Base-by-base conservation (phyloP, 30 jellyfish, hydroid and myxozoan genomes). In the Hydractinia echinata region DNA sequence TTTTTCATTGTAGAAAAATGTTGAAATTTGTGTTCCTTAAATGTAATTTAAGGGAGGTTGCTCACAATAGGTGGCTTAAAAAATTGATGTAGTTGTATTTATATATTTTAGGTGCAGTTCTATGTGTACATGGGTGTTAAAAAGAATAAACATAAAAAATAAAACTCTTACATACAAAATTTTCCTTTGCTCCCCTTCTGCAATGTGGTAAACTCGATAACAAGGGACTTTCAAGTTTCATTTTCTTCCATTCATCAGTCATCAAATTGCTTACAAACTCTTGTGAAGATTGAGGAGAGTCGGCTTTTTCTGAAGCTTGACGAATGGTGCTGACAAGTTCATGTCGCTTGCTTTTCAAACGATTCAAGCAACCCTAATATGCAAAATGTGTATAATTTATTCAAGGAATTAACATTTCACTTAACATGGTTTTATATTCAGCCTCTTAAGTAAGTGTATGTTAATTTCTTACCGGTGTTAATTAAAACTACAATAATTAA, bases 221-320 rank as follows among this genome's bases (percentile, higher is more conserved):
- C 30, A 51, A 55, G 30, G 85, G 85, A 77, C 85, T 77, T 77
- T 77, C 85, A 52, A 77, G 85, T 61, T 81, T 83, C 66, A 88
- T 83, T 74, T 83, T 79, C 19, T 76, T 69, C 74, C 85, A 83
- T 56, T 88, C 96, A 13, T 79, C 89, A 21, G 61, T 73, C 96
- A 88, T 88, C 51, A 88, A 67, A 44, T 88, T 89, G 54, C 82
- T 79, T 10, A 88, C 84, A 81, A 76, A 88, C 64, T 83, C 89
- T 69, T 83, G 80, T 49, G 89, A 79, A 18, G 74, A 82, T 13
- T 54, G 76, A 13, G 84, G 83, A 14, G n/a, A 76, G 44, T 30
- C 1, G 2, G 2, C 44, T 54, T 39, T 76, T 8, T 19, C 87
- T 44, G 19, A 84, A 15, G 89, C 39, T 18, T 74, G 51, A 8